Evolutionary conservation across 2,888 invertebrate species (phyloP).

Genomic region (Idaea dimidiata): DNA sequence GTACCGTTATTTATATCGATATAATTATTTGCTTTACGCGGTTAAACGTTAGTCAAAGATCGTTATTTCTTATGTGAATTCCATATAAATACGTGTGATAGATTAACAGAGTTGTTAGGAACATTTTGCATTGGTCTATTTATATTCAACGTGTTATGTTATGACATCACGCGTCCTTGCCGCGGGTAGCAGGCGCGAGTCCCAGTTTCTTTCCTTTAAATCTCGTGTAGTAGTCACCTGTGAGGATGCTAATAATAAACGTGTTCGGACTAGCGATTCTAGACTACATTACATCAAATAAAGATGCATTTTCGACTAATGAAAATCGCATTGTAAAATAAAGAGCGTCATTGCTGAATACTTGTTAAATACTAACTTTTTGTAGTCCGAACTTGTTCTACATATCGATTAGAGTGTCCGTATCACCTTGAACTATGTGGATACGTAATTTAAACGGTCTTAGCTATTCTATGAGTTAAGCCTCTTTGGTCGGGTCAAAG

Average conservation of each 20-base stretch:
- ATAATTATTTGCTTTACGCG: conserved; percentile 26
- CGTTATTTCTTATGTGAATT: conserved; percentile 26
- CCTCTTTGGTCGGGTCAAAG: conserved; percentile 39
- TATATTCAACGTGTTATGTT: conserved; percentile 58
- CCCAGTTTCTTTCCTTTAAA: conserved; percentile 65
- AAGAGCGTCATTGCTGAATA: conserved; percentile 17
- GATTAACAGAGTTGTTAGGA: conserved; percentile 46
- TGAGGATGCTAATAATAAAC: conserved; percentile 59
- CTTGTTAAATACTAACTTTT: conserved; percentile 31
- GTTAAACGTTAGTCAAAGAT: conserved; percentile 26
- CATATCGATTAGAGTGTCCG: conserved; percentile 25
- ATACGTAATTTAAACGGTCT: conserved; percentile 51
- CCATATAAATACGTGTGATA: conserved; percentile 51
- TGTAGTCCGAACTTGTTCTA: conserved; percentile 30
- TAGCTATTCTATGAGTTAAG: conserved; percentile 47
- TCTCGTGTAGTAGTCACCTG: conserved; percentile 72
- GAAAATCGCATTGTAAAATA: conserved; percentile 39
- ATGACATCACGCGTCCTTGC: conserved; percentile 77
- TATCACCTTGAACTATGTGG: conserved; percentile 64
- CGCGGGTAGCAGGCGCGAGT: conserved; percentile 62
- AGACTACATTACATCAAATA: conserved; percentile 32
- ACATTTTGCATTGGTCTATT: conserved; percentile 54
- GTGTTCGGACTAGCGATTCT: conserved; percentile 38
- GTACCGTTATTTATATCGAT: conserved; percentile 32
- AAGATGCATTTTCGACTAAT: conserved; percentile 30